Percentiles rank a stretch among this genome's conserved stretches.
Conservation (phyloP, 2,888 invertebrate genomes). For the Merodon equestris region DNA sequence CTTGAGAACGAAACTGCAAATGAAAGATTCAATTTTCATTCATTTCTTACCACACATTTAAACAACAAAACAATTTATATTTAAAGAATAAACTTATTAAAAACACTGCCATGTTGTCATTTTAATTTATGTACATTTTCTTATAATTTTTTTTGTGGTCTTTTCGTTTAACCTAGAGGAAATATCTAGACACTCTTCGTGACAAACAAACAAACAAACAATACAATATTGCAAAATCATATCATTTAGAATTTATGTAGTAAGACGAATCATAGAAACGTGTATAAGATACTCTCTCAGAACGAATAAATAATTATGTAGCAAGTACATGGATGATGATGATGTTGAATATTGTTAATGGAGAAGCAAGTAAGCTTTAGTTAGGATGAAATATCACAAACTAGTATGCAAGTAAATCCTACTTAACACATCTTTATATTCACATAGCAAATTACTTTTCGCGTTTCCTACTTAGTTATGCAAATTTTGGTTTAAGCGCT, state of each 20-base stretch:
- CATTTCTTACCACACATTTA: constrained; percentile 10
- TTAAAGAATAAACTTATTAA: constrained; percentile 41
- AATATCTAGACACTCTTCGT: constrained; percentile 41
- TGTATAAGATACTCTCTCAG: constrained; percentile 68
- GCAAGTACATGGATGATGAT: constrained; percentile 63
- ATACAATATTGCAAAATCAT: constrained; percentile 65
- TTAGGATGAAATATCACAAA: constrained; percentile 55
- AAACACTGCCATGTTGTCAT: constrained; percentile 66
- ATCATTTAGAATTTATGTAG: constrained; percentile 69
- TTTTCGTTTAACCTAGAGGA: constrained; percentile 14
- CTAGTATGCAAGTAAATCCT: constrained; percentile 37
- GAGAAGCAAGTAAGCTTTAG: constrained; percentile 40
- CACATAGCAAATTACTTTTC: constrained; percentile 10
- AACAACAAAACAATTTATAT: constrained; percentile 25
- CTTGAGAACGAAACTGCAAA: constrained; percentile 45
- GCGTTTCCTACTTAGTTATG: constrained; percentile 3
- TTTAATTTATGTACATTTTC: constrained; percentile 14
- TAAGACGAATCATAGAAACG: constrained; percentile 58
- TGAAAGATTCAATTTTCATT: constrained; percentile 17
- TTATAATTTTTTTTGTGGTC: constrained; percentile 5
- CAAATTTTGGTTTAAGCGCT: neutral
- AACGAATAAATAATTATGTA: constrained; percentile 47
- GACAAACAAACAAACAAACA: constrained; percentile 23
- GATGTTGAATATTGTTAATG: constrained; percentile 56
- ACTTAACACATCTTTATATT: too few relatives aligned